phyloP scores from a whole-genome alignment of 2,888 invertebrate genomes.

The Plebejus argus region DNA sequence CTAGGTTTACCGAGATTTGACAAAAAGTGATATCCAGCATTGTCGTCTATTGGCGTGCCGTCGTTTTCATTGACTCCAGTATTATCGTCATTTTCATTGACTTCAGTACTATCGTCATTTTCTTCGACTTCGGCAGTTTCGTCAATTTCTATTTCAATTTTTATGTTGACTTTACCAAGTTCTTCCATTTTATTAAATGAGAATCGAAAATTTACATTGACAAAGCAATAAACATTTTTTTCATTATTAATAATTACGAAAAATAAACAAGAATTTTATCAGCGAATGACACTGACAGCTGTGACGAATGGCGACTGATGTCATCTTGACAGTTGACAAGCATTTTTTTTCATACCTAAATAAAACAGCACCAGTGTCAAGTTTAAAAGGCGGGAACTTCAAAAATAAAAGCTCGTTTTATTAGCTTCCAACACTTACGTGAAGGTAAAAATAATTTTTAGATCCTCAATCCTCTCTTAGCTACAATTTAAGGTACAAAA shows the following conservation, averaged over 20 bases:
- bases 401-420: neutral
- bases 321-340: neutral
- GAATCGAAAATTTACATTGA: neutral
- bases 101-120: neutral
- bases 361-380: neutral
- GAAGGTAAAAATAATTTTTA: too few relatives aligned
- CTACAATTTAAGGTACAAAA: neutral
- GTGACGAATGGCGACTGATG: neutral
- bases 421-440: too few relatives aligned
- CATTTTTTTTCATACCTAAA: neutral
- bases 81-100: neutral
- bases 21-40: neutral
- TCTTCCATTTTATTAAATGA: neutral
- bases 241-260: neutral
- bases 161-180: neutral
- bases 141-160: neutral
- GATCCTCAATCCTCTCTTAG: too few relatives aligned
- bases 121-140: neutral
- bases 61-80: neutral
- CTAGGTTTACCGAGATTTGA: constrained; percentile 45
- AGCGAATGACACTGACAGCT: neutral
- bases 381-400: neutral
- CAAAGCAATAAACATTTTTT: neutral
- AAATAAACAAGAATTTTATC: neutral
- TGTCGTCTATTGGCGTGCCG: neutral